phyloP scores from a whole-genome alignment of 2,797 vertebrate species.

The Macropodus opercularis region DNA sequence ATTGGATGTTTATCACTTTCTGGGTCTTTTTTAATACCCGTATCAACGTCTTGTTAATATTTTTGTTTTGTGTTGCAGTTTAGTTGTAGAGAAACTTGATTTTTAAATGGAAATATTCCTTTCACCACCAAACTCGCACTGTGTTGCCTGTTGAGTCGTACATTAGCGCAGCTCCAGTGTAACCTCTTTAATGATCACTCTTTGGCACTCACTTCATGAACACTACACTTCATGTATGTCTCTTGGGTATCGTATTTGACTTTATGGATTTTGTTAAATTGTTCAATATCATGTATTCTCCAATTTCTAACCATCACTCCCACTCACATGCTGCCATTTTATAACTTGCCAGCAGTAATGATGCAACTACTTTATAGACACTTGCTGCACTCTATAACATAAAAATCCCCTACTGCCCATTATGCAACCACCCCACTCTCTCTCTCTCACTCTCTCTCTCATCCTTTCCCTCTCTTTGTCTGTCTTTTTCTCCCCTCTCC shows the following conservation, averaged over 20 bases:
- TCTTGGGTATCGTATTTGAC: constrained; percentile 34
- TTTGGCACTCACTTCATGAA: constrained; percentile 21
- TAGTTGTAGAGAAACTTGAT: too few relatives aligned
- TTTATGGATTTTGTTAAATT: constrained; percentile 36
- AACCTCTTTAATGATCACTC: constrained; percentile 23
- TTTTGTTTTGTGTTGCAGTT: too few relatives aligned
- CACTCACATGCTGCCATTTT: constrained; percentile 53
- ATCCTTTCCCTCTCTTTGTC: constrained; percentile 45
- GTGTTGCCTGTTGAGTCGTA: not conserved
- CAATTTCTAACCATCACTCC: constrained; percentile 40
- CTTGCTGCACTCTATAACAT: constrained; percentile 67
- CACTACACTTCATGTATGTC: constrained; percentile 6
- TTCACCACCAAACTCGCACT: not conserved
- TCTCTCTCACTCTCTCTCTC: constrained; percentile 69
- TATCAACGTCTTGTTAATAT: too few relatives aligned
- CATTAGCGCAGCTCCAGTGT: constrained; percentile 3
- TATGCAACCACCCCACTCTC: constrained; percentile 56
- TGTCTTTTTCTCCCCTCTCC: constrained; percentile 63
- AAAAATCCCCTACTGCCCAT: constrained; percentile 57
- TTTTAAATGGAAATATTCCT: not conserved
- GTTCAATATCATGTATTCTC: constrained; percentile 33
- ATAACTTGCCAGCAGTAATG: constrained; percentile 45
- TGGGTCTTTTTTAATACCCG: too few relatives aligned
- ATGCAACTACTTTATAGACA: constrained; percentile 61
- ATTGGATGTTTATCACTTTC: too few relatives aligned